Conservation (phyloP, 1,140 invertebrate species). For the Ctenoplectra terminalis region DNA sequence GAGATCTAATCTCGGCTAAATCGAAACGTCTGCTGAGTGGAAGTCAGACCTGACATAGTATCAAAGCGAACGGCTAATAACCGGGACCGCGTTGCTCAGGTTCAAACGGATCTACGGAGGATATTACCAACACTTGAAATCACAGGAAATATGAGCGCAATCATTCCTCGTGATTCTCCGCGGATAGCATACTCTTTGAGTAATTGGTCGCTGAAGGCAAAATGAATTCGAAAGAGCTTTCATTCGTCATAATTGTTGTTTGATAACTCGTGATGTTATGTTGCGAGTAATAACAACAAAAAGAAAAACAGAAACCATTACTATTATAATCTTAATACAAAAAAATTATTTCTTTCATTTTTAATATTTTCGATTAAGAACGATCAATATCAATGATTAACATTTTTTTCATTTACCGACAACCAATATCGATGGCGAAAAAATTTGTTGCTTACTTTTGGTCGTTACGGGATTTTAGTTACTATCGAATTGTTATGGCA, state of each 20-base stretch:
- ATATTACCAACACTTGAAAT: constrained; percentile 31
- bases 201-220: neutral
- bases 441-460: no score
- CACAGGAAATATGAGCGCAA: neutral
- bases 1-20: constrained; percentile 53
- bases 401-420: no score
- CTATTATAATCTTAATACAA: no score
- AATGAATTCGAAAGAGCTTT: neutral
- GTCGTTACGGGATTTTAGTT: no score
- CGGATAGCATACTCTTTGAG: neutral
- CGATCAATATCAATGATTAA: no score
- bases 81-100: constrained; percentile 4
- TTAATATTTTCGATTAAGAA: no score
- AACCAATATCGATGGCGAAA: no score
- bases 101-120: neutral
- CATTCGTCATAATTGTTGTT: neutral
- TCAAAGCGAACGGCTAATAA: constrained; percentile 46
- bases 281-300: no score
- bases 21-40: constrained; percentile 19
- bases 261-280: neutral
- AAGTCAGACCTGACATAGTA: constrained; percentile 20
- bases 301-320: no score
- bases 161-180: neutral
- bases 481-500: no score
- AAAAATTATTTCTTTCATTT: no score